Base-by-base conservation (phyloP, 1,140 invertebrate species). In the Halyomorpha halys region DNA sequence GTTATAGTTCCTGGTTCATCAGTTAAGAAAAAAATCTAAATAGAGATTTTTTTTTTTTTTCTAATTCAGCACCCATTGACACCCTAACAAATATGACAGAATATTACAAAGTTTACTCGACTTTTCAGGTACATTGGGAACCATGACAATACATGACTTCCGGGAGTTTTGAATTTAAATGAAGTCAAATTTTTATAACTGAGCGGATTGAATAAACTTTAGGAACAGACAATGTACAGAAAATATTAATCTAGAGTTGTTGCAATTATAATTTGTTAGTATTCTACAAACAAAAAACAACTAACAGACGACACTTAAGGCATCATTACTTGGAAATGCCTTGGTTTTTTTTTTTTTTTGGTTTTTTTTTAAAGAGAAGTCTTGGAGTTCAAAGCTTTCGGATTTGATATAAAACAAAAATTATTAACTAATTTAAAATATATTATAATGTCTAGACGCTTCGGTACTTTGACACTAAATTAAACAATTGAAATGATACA, bases 241-340 rank as follows among this genome's bases (percentile, higher is more conserved):
- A 27, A 56, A 56, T 23, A 56, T 25, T 23, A 23, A 16, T 23
- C 53, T 56, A 56, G 15, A 4, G 53, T 27, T 25, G 15, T 23
- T 23, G n/a, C 21, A 56, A 21, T 23, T 25, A 56, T 56, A 56
- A 23, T 56, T 25, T 56, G 53, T 56, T 56, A 56, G 53, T 56
- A 23, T 25, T 11, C 53, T 56, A 56, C 53, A 25, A 56, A 56
- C 53, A 23, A 56, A 56, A 53, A 56, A 56, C 53, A 56, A 56
- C 53, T 56, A 56, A 56, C 27, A 21, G 53, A 56, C 53, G 18
- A 56, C 53, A 56, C 53, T 4, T 21, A 56, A 21, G 53, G 23
- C 53, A 56, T 56, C 23, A 56, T 23, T 19, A 23, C 19, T 56
- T 23, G 34, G 53, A 21, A 25, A 56, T 56, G 53, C 23, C 53